Percentiles rank a stretch among this genome's conserved stretches.
Evolutionary conservation across 2,888 invertebrate genomes (phyloP).

Genomic region (Catocala nupta): DNA sequence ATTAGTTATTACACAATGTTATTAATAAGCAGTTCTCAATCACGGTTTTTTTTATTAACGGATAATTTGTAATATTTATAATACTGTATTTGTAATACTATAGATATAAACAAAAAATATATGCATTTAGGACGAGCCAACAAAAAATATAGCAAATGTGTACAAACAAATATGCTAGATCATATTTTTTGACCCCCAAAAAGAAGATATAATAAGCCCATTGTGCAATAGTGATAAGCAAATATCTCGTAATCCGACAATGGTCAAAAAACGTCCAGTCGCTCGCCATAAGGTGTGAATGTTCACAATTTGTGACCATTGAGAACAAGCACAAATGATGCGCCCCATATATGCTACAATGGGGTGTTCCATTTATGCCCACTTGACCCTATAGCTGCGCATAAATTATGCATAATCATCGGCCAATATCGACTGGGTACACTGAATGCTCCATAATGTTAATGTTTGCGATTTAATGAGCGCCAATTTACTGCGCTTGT

Average conservation of each 20-base stretch:
- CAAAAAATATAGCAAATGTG: conserved; percentile 6
- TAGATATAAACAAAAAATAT: too few relatives aligned
- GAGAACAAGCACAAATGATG: conserved; percentile 62
- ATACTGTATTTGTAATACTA: too few relatives aligned
- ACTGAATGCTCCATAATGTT: conserved; percentile 28
- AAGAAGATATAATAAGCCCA: conserved; percentile 60
- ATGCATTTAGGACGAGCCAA: neutral
- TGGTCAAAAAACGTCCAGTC: conserved; percentile 61
- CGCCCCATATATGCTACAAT: conserved; percentile 39
- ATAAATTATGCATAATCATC: conserved; percentile 86
- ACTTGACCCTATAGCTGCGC: conserved; percentile 80
- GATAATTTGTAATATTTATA: too few relatives aligned
- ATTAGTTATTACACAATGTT: too few relatives aligned
- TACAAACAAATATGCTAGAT: conserved; percentile 3
- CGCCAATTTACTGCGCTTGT: conserved; percentile 16
- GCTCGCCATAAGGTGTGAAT: conserved; percentile 80
- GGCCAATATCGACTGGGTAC: conserved; percentile 42
- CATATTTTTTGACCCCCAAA: conserved; percentile 18
- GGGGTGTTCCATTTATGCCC: conserved; percentile 60
- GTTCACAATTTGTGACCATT: conserved; percentile 75
- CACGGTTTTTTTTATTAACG: too few relatives aligned
- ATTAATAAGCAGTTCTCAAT: too few relatives aligned
- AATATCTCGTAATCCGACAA: conserved; percentile 49
- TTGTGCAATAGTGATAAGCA: conserved; percentile 69
- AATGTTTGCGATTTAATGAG: conserved; percentile 16